phyloP scores from a whole-genome alignment of 2,888 invertebrate genomes.

The Dascillus cervinus region DNA sequence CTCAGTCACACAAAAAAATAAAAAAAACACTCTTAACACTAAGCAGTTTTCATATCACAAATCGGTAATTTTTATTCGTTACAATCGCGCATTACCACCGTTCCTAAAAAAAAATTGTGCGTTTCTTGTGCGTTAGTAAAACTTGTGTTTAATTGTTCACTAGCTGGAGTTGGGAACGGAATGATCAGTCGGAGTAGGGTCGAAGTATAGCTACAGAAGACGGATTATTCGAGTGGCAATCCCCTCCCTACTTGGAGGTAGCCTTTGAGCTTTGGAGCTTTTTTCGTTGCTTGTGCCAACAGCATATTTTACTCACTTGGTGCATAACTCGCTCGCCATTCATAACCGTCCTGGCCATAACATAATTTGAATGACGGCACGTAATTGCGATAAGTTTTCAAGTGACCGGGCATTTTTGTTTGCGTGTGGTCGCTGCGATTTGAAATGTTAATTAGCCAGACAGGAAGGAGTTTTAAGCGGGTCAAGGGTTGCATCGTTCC shows the following conservation, averaged over 20 bases:
- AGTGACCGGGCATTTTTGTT: too few relatives aligned
- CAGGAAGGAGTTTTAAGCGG: slow-evolving; percentile 17
- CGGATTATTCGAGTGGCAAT: too few relatives aligned
- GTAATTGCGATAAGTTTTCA: slow-evolving; percentile 12
- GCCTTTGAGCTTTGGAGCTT: slow-evolving; percentile 9
- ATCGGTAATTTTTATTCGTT: too few relatives aligned
- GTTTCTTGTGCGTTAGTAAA: too few relatives aligned
- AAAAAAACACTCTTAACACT: slow-evolving; percentile 14
- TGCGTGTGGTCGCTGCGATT: slow-evolving; percentile 16
- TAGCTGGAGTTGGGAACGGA: slow-evolving; percentile 9
- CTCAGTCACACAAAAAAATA: too few relatives aligned
- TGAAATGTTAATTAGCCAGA: too few relatives aligned
- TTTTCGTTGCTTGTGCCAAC: slow-evolving; percentile 4
- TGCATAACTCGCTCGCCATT: slow-evolving; percentile 16
- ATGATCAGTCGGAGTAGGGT: too few relatives aligned
- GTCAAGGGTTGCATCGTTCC: slow-evolving; percentile 13
- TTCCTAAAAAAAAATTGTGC: too few relatives aligned
- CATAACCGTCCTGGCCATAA: slow-evolving; percentile 12
- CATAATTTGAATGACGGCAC: slow-evolving; percentile 9
- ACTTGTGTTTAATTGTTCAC: too few relatives aligned
- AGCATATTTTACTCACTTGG: slow-evolving; percentile 4
- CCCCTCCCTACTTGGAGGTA: slow-evolving; percentile 16
- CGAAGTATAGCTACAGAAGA: too few relatives aligned
- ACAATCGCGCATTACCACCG: too few relatives aligned
- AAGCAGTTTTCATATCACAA: slow-evolving; percentile 14